Evolutionary conservation across 2,113 vertebrate genomes (phyloP), one percentile per base, ranked within the genome.

Genomic region (Etheostoma cragini): DNA sequence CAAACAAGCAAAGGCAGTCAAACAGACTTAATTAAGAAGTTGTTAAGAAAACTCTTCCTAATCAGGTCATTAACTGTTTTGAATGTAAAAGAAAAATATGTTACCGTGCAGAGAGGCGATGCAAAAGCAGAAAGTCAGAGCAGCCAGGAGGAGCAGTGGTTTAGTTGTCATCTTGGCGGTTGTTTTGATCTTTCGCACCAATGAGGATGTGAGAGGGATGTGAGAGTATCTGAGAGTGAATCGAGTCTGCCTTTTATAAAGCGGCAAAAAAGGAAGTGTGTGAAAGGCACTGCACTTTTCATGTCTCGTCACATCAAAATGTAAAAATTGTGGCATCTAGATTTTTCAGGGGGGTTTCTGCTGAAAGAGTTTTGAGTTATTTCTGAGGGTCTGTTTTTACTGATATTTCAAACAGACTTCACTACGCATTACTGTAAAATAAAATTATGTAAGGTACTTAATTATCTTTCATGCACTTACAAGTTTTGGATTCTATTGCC

Each of bases 91-190:
- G 0, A 17, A 21, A 38, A 17, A 33, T 7, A 0, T 64, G 30
- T 79, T 8, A 91, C 90, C 90, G 1, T 87, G n/a, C 57, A 90
- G 24, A 8, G 38, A 12, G 0, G 19, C 1, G 26, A 88, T 54
- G 86, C 70, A 83, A 33, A 79, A 85, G 86, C 53, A 86, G 58
- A 91, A 53, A 11, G 53, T 72, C 50, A 88, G 50, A 2, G 63
- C 79, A 2, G 50, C 50, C 64, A 90, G 80, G 0, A 91, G 42
- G 4, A 82, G 16, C 65, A 78, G 38, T 1, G 19, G n/a, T 33
- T 65, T 85, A 1, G 64, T 82, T 73, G 16, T 88, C 78, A 53
- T 89, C 1, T 10, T 6, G 7, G 38, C 13, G 42, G 50, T 69
- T 58, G 42, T 50, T 83, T 38, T 67, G 76, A 53, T 13, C 21